phyloP scores from a whole-genome alignment of 1,140 invertebrate species.

The Papilio polytes region DNA sequence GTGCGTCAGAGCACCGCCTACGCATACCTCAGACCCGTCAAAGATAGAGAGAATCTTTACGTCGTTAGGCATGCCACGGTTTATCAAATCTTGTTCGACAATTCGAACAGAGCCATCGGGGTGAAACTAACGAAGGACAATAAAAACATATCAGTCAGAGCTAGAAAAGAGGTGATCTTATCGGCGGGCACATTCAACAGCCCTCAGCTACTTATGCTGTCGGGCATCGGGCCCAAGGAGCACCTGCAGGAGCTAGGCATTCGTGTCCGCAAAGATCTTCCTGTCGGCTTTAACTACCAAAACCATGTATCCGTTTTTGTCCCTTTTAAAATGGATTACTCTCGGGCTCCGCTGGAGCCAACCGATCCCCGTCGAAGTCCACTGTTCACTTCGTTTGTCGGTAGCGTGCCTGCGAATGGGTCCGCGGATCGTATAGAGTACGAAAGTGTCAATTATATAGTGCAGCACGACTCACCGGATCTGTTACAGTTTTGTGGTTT shows the following conservation, averaged over 20 bases:
- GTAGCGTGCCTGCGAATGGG: conserved; percentile 41
- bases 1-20: conserved; percentile 84
- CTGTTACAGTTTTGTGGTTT: conserved; percentile 41
- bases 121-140: conserved; percentile 82
- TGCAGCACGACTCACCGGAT: conserved; percentile 40
- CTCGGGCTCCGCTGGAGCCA: conserved; percentile 4
- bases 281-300: conserved; percentile 88
- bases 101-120: conserved; percentile 82
- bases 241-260: conserved; percentile 74
- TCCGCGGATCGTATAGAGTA: conserved; percentile 42
- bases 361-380: conserved; percentile 41
- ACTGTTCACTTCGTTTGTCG: conserved; percentile 37
- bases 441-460: conserved; percentile 42
- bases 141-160: conserved; percentile 51
- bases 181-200: conserved; percentile 78
- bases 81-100: conserved; percentile 84
- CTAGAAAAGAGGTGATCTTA: conserved; percentile 85
- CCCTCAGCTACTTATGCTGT: conserved; percentile 84
- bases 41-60: conserved; percentile 82
- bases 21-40: conserved; percentile 83
- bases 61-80: conserved; percentile 76
- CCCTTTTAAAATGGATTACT: conserved; percentile 46
- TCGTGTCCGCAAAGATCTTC: conserved; percentile 82
- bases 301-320: conserved; percentile 47
- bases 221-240: conserved; percentile 84